These are phyloP conservation scores for Rhabdophis nuchalis DNA, from an alignment of 2,797 vertebrate genomes.

Conservation along the genomic window DNA sequence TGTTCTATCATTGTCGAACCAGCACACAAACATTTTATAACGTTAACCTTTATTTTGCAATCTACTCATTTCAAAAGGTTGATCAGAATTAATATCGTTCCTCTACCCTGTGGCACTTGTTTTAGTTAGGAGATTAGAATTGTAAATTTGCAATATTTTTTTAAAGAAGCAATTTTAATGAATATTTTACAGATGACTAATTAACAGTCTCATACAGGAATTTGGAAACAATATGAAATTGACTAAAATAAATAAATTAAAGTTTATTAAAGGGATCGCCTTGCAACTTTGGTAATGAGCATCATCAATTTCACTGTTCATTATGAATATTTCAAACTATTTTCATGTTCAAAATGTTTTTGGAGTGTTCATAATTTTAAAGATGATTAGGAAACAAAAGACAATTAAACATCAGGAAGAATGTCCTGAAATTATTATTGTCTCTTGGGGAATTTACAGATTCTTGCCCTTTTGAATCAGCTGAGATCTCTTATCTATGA, in stretches of 20 bases:
- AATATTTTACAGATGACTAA: conserved; percentile 81
- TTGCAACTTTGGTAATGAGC: conserved; percentile 79
- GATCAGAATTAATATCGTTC: conserved; percentile 74
- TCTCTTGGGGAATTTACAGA: conserved; percentile 71
- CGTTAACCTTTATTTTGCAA: conserved; percentile 56
- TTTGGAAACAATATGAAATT: conserved; percentile 78
- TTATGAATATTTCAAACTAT: conserved; percentile 78
- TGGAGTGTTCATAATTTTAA: conserved; percentile 72
- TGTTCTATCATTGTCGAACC: conserved; percentile 28
- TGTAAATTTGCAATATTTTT: conserved; percentile 78
- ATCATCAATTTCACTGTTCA: conserved; percentile 73
- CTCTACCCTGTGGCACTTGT: conserved; percentile 74
- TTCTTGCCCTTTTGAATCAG: conserved; percentile 50
- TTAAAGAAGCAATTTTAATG: conserved; percentile 76
- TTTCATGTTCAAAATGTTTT: conserved; percentile 73
- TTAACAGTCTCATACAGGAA: conserved; percentile 79
- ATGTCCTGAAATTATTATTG: conserved; percentile 70
- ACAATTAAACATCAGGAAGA: conserved; percentile 63
- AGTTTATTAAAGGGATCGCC: conserved; percentile 80
- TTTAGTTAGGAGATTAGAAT: conserved; percentile 77
- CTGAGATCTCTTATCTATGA: not conserved
- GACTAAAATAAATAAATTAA: conserved; percentile 81
- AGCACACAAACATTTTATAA: conserved; percentile 54
- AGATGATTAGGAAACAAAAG: conserved; percentile 71
- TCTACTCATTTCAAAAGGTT: conserved; percentile 63